phyloP scores from a whole-genome alignment of 2,888 invertebrate species.

The Lobophora halterata region DNA sequence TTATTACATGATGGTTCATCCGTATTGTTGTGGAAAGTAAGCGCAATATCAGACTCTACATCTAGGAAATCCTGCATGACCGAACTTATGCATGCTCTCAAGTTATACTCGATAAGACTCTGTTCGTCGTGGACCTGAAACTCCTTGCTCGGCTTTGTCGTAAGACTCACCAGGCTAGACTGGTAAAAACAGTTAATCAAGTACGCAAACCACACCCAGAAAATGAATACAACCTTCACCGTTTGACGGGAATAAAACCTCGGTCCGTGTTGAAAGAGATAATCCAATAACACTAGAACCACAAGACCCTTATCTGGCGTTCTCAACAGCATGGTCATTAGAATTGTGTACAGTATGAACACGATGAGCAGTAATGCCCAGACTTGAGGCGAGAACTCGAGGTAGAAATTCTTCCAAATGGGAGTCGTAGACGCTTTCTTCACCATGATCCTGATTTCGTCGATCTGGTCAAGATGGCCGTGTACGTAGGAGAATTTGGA shows the following conservation, averaged over 20 bases:
- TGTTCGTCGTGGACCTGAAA: slow-evolving; percentile 30
- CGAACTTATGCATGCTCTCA: slow-evolving; percentile 50
- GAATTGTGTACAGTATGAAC: slow-evolving; percentile 33
- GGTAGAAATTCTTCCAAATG: slow-evolving; percentile 42
- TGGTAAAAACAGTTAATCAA: slow-evolving; percentile 37
- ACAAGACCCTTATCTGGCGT: slow-evolving; percentile 36
- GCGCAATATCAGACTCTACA: slow-evolving; percentile 13
- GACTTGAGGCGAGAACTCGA: slow-evolving; percentile 43
- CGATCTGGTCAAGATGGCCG: slow-evolving; percentile 41
- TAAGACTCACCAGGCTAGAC: slow-evolving; percentile 37
- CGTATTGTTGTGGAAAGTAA: neutral
- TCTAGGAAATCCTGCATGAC: slow-evolving; percentile 29
- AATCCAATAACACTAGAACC: slow-evolving; percentile 40
- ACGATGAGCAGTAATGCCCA: slow-evolving; percentile 41
- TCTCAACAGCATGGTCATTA: slow-evolving; percentile 32
- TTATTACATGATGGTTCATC: slow-evolving; percentile 25
- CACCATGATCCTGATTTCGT: slow-evolving; percentile 46
- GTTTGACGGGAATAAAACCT: slow-evolving; percentile 30
- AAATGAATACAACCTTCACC: slow-evolving; percentile 36
- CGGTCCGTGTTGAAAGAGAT: slow-evolving; percentile 40
- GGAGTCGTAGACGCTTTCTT: slow-evolving; percentile 37
- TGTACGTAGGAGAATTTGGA: slow-evolving; percentile 39
- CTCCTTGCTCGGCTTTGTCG: slow-evolving; percentile 29
- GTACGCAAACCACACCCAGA: slow-evolving; percentile 51
- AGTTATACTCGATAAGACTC: slow-evolving; percentile 29